Percentiles rank a stretch among this genome's conserved stretches.
Evolutionary conservation across 2,888 invertebrate genomes (phyloP).

Genomic region (Eristalis arbustorum): DNA sequence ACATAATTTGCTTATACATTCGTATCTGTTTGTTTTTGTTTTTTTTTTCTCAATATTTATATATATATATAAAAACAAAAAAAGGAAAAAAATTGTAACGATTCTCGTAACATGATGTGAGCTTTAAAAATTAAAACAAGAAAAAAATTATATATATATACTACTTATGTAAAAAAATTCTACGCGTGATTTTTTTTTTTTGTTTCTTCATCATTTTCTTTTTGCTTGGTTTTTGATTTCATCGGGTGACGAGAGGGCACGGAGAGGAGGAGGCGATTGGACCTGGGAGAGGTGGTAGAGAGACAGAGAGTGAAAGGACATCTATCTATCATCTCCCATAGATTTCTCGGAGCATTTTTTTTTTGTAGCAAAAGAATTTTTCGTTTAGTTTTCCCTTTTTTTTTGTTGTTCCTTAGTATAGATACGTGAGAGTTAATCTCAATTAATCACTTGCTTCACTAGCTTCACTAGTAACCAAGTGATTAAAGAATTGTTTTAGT

Average conservation of each 20-base stretch:
- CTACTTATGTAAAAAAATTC: neutral
- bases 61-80: constrained; percentile 13
- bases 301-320: neutral
- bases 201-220: neutral
- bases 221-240: neutral
- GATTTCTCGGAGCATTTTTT: neutral
- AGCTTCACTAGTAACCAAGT: constrained; percentile 76
- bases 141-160: constrained; percentile 10
- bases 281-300: neutral
- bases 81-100: neutral
- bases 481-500: constrained; percentile 77
- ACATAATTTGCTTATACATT: neutral
- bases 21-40: neutral
- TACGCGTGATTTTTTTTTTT: neutral
- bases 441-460: constrained; percentile 75
- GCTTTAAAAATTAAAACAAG: constrained; percentile 23
- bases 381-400: constrained; percentile 6
- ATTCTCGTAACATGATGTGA: constrained; percentile 6
- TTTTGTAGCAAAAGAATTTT: constrained; percentile 10
- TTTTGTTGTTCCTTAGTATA: constrained; percentile 24
- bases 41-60: neutral
- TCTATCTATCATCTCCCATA: neutral
- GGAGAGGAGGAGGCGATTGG: neutral
- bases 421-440: constrained; percentile 44
- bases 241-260: neutral